Evolutionary conservation across 2,888 invertebrate genomes (phyloP).

Genomic region (Nephrocerus scutellatus): DNA sequence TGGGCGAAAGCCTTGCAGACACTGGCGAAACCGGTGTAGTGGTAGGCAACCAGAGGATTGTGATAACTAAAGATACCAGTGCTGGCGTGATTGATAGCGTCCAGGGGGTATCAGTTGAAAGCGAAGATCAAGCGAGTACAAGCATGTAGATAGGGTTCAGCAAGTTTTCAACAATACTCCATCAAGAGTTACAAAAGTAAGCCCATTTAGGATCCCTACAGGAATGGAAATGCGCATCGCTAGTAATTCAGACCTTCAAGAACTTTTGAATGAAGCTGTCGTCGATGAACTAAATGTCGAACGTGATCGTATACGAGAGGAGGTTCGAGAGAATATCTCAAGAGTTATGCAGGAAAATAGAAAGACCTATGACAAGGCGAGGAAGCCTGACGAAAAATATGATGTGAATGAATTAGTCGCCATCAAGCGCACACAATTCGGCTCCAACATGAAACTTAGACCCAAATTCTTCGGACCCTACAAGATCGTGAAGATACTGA

Average conservation of each 20-base stretch:
- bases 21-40: no score
- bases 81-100: no score
- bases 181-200: neutral
- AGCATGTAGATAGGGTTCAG: slow-evolving; percentile 16
- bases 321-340: slow-evolving; percentile 3
- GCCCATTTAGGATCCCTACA: no score
- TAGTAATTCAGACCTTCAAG: slow-evolving; percentile 4
- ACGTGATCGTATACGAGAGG: slow-evolving; percentile 3
- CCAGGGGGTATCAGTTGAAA: slow-evolving; percentile 30
- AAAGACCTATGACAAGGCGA: slow-evolving; percentile 1
- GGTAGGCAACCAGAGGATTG: no score
- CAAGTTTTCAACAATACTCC: slow-evolving; percentile 22
- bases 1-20: no score
- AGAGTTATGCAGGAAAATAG: slow-evolving; percentile 4
- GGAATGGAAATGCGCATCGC: no score
- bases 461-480: slow-evolving; percentile 15
- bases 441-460: slow-evolving; percentile 9
- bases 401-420: slow-evolving; percentile 12
- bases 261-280: slow-evolving; percentile 22
- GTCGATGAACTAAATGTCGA: slow-evolving; percentile 1
- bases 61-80: no score
- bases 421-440: slow-evolving; percentile 16
- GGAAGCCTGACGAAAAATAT: slow-evolving; percentile 2
- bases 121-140: slow-evolving; percentile 30
- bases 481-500: neutral